Conservation (phyloP, 2,113 vertebrate genomes). For the Hoplias malabaricus region DNA sequence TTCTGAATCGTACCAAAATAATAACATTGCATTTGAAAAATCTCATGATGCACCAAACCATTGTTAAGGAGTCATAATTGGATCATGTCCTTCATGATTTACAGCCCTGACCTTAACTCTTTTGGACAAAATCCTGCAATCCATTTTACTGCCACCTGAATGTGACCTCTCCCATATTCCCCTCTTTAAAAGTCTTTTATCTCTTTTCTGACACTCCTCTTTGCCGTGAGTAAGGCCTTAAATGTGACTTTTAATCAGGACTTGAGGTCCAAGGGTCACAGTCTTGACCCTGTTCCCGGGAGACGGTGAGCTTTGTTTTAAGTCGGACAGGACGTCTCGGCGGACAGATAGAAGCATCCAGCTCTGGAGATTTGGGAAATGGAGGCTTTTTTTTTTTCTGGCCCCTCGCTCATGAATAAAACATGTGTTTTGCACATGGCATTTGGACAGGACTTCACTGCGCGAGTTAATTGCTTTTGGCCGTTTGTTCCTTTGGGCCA, state of each 20-base stretch:
- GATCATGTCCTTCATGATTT: background rate
- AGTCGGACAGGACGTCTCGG: background rate
- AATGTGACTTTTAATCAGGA: background rate
- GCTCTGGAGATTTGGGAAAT: background rate
- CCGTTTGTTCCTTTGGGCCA: conserved; percentile 54
- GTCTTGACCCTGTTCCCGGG: background rate
- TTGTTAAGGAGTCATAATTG: background rate
- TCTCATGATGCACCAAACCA: too few species aligned
- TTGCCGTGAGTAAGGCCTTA: background rate
- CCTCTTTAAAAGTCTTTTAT: background rate
- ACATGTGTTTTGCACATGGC: conserved; percentile 57
- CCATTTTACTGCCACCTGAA: background rate
- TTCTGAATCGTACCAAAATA: too few species aligned
- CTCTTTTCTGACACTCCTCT: background rate
- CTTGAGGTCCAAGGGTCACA: background rate
- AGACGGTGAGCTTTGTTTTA: background rate
- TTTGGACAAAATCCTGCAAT: background rate
- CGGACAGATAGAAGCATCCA: background rate
- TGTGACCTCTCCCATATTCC: background rate
- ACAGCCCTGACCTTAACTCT: background rate
- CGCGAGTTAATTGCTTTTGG: conserved; percentile 59
- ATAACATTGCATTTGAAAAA: too few species aligned
- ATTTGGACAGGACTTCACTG: conserved; percentile 41
- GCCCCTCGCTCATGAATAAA: conserved; percentile 59
- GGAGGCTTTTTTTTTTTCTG: background rate